Conservation (phyloP, 2,888 invertebrate genomes). For the Eristalis tenax region DNA sequence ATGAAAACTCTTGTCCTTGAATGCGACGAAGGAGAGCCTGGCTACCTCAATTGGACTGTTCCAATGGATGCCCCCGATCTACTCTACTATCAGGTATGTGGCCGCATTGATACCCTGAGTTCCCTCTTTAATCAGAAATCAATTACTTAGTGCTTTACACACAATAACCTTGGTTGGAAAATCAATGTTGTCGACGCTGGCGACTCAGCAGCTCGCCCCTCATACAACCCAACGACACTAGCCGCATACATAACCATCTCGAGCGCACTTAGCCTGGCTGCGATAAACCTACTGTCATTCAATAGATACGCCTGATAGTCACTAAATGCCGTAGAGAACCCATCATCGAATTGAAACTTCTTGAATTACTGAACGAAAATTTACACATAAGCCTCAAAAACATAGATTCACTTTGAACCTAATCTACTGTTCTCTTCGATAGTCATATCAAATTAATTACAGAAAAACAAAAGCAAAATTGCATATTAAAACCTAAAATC, state of each 20-base stretch:
- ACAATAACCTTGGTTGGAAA: slow-evolving; percentile 95
- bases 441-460: slow-evolving; percentile 55
- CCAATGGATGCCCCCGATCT: slow-evolving; percentile 91
- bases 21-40: slow-evolving; percentile 90
- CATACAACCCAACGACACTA: slow-evolving; percentile 61
- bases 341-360: slow-evolving; percentile 61
- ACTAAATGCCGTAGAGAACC: slow-evolving; percentile 5
- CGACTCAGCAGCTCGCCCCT: slow-evolving; percentile 73
- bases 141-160: slow-evolving; percentile 91
- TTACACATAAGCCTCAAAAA: not conserved
- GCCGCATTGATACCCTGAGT: not conserved
- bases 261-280: slow-evolving; percentile 78
- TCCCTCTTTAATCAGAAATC: not conserved
- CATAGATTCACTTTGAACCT: slow-evolving; percentile 5
- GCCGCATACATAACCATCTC: slow-evolving; percentile 74
- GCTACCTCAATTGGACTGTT: slow-evolving; percentile 92
- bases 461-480: not conserved
- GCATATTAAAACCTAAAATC: slow-evolving; percentile 38
- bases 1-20: slow-evolving; percentile 88
- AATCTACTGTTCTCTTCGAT: slow-evolving; percentile 18
- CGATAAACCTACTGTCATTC: slow-evolving; percentile 66
- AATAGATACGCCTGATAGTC: slow-evolving; percentile 79
- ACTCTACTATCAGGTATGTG: slow-evolving; percentile 92
- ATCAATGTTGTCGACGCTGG: slow-evolving; percentile 90
- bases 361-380: slow-evolving; percentile 66